Conservation (phyloP, 2,113 vertebrate genomes). For the Peucedramus taeniatus region DNA sequence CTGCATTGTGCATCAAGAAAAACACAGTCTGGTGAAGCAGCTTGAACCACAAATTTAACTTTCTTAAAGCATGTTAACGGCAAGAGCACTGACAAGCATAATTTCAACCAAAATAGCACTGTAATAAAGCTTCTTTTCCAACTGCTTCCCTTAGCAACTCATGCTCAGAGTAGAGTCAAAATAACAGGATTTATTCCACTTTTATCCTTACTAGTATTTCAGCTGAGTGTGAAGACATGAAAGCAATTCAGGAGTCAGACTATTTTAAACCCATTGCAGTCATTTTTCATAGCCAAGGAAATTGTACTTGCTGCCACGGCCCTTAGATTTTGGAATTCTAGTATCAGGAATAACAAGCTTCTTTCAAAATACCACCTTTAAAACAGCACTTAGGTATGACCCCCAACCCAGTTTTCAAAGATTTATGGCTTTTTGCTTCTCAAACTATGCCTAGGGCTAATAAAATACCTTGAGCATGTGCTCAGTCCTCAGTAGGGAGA, state of each 20-base stretch:
- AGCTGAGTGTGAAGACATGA: slow-evolving; percentile 11
- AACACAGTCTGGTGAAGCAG: slow-evolving; percentile 34
- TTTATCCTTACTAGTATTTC: slow-evolving; percentile 25
- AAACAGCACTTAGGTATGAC: neutral
- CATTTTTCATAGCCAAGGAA: neutral
- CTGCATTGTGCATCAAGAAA: neutral
- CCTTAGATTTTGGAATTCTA: neutral
- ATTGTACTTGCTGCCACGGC: neutral
- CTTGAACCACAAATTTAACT: slow-evolving; percentile 24
- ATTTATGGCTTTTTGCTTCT: neutral
- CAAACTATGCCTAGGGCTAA: neutral
- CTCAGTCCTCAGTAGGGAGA: neutral
- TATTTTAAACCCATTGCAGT: slow-evolving; percentile 8
- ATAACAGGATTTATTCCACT: slow-evolving; percentile 40
- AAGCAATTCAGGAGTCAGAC: neutral
- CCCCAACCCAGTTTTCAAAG: neutral
- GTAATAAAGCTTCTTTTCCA: slow-evolving; percentile 30
- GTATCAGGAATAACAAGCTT: neutral
- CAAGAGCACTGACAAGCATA: neutral
- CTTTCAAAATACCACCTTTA: neutral
- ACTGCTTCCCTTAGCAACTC: slow-evolving; percentile 43
- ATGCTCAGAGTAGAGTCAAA: neutral
- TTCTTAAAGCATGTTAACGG: neutral
- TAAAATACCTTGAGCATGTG: neutral
- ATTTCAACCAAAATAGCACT: slow-evolving; percentile 23